phyloP scores from a whole-genome alignment of 2,888 invertebrate genomes.

The Congeria kusceri region DNA sequence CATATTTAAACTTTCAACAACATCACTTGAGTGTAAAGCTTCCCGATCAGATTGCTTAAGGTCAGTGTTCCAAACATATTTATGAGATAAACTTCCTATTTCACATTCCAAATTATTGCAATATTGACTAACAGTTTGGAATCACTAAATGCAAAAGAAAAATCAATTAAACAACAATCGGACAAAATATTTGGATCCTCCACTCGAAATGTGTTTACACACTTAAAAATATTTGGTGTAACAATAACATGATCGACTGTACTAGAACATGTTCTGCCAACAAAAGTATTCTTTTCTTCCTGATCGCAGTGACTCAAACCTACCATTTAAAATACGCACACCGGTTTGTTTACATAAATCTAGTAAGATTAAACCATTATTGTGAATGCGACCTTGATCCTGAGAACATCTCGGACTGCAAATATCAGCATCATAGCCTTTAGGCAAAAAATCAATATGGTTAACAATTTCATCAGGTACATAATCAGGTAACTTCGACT shows the following conservation, averaged over 20 bases:
- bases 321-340: conserved; percentile 27
- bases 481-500: conserved; percentile 13
- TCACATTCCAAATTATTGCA: too few species aligned
- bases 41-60: too few species aligned
- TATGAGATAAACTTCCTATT: too few species aligned
- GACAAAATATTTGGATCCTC: conserved; percentile 31
- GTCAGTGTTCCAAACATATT: too few species aligned
- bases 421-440: conserved; percentile 16
- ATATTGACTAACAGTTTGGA: too few species aligned
- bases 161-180: conserved; percentile 13
- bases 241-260: conserved; percentile 9
- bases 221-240: background rate
- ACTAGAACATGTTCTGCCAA: conserved; percentile 19
- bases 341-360: conserved; percentile 35
- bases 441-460: conserved; percentile 23
- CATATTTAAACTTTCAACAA: too few species aligned
- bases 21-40: too few species aligned
- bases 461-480: conserved; percentile 16
- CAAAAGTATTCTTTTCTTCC: conserved; percentile 9
- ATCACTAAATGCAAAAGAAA: conserved; percentile 12
- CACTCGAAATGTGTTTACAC: conserved; percentile 8
- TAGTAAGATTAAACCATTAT: conserved; percentile 22
- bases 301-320: conserved; percentile 15
- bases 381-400: conserved; percentile 8
- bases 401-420: background rate